Evolutionary conservation across 2,888 invertebrate genomes (phyloP).

Genomic region (Atherix ibis): DNA sequence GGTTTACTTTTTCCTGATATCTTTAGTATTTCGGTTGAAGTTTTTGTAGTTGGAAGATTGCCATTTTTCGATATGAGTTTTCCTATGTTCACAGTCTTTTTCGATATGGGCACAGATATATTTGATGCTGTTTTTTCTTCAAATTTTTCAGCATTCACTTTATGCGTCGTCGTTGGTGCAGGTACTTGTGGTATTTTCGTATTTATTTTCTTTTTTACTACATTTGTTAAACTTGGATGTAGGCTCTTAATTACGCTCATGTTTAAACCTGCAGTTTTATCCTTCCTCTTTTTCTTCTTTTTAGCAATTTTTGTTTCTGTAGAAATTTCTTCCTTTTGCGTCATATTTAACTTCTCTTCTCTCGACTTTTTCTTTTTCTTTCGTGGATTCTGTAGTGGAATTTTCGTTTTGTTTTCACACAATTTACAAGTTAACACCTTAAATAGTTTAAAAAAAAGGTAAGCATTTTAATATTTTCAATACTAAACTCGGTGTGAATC

Average conservation of each 20-base stretch:
- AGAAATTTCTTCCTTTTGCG: neutral
- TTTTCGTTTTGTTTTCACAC: conserved; percentile 8
- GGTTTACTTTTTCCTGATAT: neutral
- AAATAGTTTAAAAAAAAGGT: neutral
- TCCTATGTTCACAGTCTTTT: neutral
- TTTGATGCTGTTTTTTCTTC: neutral
- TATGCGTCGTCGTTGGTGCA: too few relatives aligned
- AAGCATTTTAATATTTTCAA: neutral
- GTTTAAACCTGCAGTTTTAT: conserved; percentile 7
- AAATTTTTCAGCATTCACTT: too few relatives aligned
- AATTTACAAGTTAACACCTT: conserved; percentile 9
- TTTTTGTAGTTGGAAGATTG: too few relatives aligned
- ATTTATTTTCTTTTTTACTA: neutral
- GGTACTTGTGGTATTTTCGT: too few relatives aligned
- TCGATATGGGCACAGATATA: neutral
- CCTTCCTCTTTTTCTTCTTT: conserved; percentile 20
- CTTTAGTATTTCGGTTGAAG: neutral
- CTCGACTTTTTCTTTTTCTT: neutral
- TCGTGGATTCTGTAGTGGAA: conserved; percentile 6
- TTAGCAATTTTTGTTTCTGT: conserved; percentile 15
- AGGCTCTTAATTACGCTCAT: neutral
- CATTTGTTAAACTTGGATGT: too few relatives aligned
- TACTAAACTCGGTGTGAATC: neutral
- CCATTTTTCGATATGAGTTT: too few relatives aligned
- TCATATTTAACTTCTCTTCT: too few relatives aligned